Base-by-base conservation (phyloP, 92 coral and sea anemone genomes). In the Bergia sp. region DNA sequence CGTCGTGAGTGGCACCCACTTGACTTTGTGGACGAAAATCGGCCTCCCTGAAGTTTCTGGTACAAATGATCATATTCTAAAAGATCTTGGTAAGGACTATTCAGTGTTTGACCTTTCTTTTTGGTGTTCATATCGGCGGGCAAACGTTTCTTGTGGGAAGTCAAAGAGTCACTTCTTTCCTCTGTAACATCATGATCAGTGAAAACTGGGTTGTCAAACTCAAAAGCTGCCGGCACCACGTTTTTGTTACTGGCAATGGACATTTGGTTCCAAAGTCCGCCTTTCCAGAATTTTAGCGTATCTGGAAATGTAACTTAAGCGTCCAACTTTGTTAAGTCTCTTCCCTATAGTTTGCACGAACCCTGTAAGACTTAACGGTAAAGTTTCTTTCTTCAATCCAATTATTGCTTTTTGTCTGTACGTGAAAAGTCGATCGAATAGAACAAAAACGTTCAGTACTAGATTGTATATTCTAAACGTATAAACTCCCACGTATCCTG, bases 21-120 rank as follows among this genome's bases (percentile, higher is more conserved):
- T 37, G 85, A 80, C 1, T 29, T 53, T 5, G 47, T 72, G 37
- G 71, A 13, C 40, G 12, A 20, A 55, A 80, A 58, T 5, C 47
- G 23, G n/a, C 21, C 45, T 57, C 18, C 40, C 43, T 20, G 29
- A 15, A 80, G 44, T 55, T 13, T 57, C 41, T 80, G 72, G 47
- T 80, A 80, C 43, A 80, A 37, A 36, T 55, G 49, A 20, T 55
- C 40, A 16, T 43, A 40, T 7, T 36, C 16, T 57, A 57, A 1
- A 53, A 80, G 85, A 37, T 80, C 85, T 80, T 80, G 47, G 85
- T 80, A 80, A 10, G 42, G 38, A 7, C 57, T 80, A 38, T 38
- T 15, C 39, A 36, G 1, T 37, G 12, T 40, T 37, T 57, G 72
- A 11, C 20, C 29, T 4, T 36, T 43, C 50, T 38, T 37, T 55